phyloP scores from a whole-genome alignment of 2,888 invertebrate species.

The Rhyacophila evoluta region DNA sequence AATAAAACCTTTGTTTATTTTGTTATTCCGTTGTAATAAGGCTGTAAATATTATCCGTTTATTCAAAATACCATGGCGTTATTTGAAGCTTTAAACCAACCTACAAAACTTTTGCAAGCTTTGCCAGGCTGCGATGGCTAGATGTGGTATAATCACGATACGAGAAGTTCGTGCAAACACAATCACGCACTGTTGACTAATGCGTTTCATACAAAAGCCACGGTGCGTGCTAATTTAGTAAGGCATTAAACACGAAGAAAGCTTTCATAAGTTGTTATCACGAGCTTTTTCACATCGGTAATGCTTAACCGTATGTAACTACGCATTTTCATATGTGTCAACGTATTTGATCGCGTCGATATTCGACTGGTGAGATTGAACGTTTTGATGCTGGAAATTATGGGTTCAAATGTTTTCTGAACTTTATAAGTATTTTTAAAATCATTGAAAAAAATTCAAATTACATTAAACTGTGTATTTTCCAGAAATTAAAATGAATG shows the following conservation, averaged over 20 bases:
- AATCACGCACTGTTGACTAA: conserved; percentile 17
- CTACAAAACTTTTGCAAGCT: neutral
- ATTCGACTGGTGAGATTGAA: too few species aligned
- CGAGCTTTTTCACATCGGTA: neutral
- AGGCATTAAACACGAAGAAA: neutral
- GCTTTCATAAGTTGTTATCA: neutral
- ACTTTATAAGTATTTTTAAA: too few species aligned
- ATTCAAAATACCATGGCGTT: neutral
- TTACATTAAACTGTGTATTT: too few species aligned
- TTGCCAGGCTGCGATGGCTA: neutral
- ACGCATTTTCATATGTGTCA: too few species aligned
- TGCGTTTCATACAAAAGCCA: conserved; percentile 8
- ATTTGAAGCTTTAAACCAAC: neutral
- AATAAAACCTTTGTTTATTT: neutral
- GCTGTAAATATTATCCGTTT: neutral
- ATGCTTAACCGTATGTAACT: neutral
- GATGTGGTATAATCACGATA: conserved; percentile 1
- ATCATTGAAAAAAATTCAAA: too few species aligned
- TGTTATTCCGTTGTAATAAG: neutral
- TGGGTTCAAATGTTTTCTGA: too few species aligned
- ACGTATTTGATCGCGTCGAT: too few species aligned
- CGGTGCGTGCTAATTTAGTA: conserved; percentile 3
- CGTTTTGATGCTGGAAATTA: too few species aligned
- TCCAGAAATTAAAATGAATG: too few species aligned
- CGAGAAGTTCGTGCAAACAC: neutral